Conservation (phyloP, 2,797 vertebrate species). For the Miichthys miiuy region DNA sequence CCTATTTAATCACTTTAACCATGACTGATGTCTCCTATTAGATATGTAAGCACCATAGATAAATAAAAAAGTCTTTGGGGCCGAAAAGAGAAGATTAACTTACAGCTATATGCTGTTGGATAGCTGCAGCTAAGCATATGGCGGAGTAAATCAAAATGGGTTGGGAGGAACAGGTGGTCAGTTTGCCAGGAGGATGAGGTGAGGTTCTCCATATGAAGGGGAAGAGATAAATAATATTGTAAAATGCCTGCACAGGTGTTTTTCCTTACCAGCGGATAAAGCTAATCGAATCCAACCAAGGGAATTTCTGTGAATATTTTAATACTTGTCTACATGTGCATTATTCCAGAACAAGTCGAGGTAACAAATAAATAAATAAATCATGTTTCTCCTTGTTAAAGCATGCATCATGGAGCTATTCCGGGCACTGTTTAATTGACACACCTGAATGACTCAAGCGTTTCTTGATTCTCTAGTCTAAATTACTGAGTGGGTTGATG, state of each 20-base stretch:
- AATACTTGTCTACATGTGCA: background rate
- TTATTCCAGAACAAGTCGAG: background rate
- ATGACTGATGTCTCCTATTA: conserved; percentile 79
- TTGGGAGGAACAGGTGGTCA: conserved; percentile 86
- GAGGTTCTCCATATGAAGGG: conserved; percentile 35
- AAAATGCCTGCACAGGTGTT: background rate
- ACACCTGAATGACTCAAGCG: conserved; percentile 41
- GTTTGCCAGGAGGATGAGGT: conserved; percentile 64
- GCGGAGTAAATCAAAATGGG: conserved; percentile 86
- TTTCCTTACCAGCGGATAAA: background rate
- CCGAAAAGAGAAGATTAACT: conserved; percentile 61
- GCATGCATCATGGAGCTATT: conserved; percentile 25
- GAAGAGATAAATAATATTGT: background rate
- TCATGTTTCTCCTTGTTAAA: conserved; percentile 8
- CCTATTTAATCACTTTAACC: conserved; percentile 65
- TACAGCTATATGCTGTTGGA: conserved; percentile 71
- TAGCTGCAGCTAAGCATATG: conserved; percentile 85
- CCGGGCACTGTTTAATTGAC: conserved; percentile 42
- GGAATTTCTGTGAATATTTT: background rate
- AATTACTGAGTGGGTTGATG: conserved; percentile 54
- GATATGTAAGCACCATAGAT: conserved; percentile 62
- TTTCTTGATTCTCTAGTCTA: conserved; percentile 31
- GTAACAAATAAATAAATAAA: conserved; percentile 13
- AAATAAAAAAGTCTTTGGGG: conserved; percentile 39
- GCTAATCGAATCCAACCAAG: background rate